Conservation (phyloP, 2,888 invertebrate genomes). For the Nipponacmea schrenckii region DNA sequence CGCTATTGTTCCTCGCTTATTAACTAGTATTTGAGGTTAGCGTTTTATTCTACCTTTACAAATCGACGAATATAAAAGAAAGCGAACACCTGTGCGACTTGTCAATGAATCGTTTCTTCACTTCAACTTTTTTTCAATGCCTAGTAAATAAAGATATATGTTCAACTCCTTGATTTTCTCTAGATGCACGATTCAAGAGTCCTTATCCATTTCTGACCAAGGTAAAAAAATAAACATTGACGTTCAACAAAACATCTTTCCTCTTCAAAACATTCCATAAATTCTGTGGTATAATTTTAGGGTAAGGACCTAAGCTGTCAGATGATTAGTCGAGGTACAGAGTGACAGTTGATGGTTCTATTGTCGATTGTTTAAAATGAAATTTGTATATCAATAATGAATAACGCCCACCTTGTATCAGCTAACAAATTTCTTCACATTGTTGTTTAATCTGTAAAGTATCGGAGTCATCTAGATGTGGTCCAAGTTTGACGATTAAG, state of each 20-base stretch:
- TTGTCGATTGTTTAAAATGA: too few relatives aligned
- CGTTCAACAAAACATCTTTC: neutral
- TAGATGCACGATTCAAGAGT: neutral
- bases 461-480: too few relatives aligned
- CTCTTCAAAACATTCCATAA: neutral
- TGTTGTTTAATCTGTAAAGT: too few relatives aligned
- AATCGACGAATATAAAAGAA: neutral
- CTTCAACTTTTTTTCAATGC: neutral
- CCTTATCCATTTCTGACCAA: neutral
- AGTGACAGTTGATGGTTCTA: too few relatives aligned
- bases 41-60: conserved; percentile 1
- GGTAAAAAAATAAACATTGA: neutral
- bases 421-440: too few relatives aligned
- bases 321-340: too few relatives aligned
- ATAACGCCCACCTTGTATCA: too few relatives aligned
- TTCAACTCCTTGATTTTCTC: neutral
- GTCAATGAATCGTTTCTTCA: conserved; percentile 5
- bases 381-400: too few relatives aligned
- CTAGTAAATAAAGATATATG: conserved; percentile 2
- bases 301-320: too few relatives aligned
- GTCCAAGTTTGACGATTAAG: too few relatives aligned
- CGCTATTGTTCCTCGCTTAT: conserved; percentile 5
- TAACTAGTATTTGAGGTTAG: conserved; percentile 1
- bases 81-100: conserved; percentile 5
- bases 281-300: too few relatives aligned